Conservation (phyloP, 1,140 invertebrate species). For the Drosophila orena region DNA sequence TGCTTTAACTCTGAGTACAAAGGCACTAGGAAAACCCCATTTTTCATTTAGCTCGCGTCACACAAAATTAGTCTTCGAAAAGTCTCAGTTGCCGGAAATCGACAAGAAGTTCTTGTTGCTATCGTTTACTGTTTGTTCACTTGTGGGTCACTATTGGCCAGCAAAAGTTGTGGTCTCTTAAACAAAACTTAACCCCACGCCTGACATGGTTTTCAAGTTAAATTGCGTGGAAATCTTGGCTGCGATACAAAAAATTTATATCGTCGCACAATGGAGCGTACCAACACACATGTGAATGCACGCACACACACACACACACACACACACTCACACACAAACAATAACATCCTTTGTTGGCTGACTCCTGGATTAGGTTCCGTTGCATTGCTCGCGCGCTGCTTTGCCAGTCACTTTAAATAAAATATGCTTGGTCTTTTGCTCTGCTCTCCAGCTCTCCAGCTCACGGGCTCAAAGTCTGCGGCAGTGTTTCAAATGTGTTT, state of each 20-base stretch:
- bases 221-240: slow-evolving; percentile 82
- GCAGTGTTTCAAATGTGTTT: slow-evolving; percentile 82
- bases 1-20: neutral
- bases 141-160: slow-evolving; percentile 37
- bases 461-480: slow-evolving; percentile 40
- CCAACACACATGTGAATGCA: slow-evolving; percentile 16
- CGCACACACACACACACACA: slow-evolving; percentile 11
- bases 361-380: slow-evolving; percentile 72
- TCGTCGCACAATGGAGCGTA: slow-evolving; percentile 12
- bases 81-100: neutral
- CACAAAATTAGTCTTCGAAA: neutral
- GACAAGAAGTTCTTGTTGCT: neutral
- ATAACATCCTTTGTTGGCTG: slow-evolving; percentile 68
- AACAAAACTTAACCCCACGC: slow-evolving; percentile 57
- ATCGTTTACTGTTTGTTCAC: slow-evolving; percentile 5
- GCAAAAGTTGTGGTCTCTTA: slow-evolving; percentile 40
- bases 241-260: slow-evolving; percentile 61
- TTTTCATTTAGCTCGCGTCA: neutral
- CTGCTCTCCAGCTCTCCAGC: slow-evolving; percentile 12
- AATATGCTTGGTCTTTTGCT: slow-evolving; percentile 77
- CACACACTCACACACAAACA: slow-evolving; percentile 37
- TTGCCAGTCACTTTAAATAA: slow-evolving; percentile 80
- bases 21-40: neutral
- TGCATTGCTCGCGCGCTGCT: slow-evolving; percentile 61
- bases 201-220: slow-evolving; percentile 77